Conservation (phyloP, 1,140 invertebrate species). For the Triops cancriformis region DNA sequence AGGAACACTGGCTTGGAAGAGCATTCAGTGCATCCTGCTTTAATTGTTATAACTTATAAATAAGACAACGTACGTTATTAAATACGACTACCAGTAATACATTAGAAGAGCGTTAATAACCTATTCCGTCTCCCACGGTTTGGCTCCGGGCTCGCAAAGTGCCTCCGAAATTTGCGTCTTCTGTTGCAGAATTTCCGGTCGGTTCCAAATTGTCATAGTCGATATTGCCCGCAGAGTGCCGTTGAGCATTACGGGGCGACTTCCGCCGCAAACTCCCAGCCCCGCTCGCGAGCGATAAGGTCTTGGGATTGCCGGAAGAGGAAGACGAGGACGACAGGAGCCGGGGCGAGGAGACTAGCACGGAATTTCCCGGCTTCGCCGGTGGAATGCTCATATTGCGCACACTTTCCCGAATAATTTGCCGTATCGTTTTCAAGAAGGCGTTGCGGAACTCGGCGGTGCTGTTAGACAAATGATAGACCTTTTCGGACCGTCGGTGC, state of each 20-base stretch:
- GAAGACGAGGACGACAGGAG: conserved; percentile 30
- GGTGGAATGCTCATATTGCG: conserved; percentile 88
- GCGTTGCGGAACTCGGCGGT: conserved; percentile 90
- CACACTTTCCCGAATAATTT: conserved; percentile 91
- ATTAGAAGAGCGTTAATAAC: conserved; percentile 45
- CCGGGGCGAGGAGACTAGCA: conserved; percentile 30
- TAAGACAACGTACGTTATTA: no score
- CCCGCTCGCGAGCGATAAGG: conserved; percentile 43
- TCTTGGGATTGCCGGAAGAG: conserved; percentile 44
- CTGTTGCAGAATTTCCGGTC: conserved; percentile 31
- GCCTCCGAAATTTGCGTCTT: conserved; percentile 29
- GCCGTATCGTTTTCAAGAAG: conserved; percentile 89
- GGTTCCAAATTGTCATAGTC: conserved; percentile 66
- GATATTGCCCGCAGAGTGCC: conserved; percentile 80
- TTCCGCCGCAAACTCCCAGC: conserved; percentile 58
- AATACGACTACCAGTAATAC: no score
- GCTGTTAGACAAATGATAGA: conserved; percentile 93
- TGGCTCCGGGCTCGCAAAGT: conserved; percentile 74
- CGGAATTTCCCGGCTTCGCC: conserved; percentile 27
- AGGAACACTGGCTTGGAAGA: no score
- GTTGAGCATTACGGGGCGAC: conserved; percentile 56
- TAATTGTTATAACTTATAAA: background rate
- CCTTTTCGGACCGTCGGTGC: conserved; percentile 87
- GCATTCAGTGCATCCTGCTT: no score
- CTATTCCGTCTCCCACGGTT: conserved; percentile 71